Evolutionary conservation across 2,113 vertebrate genomes (phyloP), one percentile per base, ranked within the genome.

Genomic region (Leucoraja erinaceus): DNA sequence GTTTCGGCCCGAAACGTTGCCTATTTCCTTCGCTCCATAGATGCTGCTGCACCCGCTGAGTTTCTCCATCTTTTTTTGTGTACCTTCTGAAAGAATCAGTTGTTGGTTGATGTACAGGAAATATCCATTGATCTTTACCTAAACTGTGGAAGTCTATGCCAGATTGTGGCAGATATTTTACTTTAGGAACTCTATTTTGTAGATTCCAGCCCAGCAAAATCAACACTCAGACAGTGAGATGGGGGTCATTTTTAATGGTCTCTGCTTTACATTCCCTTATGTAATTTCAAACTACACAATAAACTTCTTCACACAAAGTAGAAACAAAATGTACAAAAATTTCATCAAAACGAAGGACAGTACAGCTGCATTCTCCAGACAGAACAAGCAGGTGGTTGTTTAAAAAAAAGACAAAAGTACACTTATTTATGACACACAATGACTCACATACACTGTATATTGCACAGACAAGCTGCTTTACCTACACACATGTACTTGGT

Each of bases 211-310:
- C 31, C 90, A 91, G 90, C 90, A 91, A 91, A 74, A 72, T 33
- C 90, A 72, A 72, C 90, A 72, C 38, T 11, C 28, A 6, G 18
- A 28, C 90, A 91, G 33, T 91, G 68, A 54, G 20, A 72, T 91
- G 72, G 47, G 68, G 70, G 90, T 47, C 20, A 25, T 91, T 74
- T 91, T 91, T 91, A 91, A 91, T 91, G 90, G 68, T 72, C 68
- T 91, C 90, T 91, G 90, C 66, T 91, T 91, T 91, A 72, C 90
- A 91, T 91, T 91, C 90, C 90, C 90, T 91, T 91, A 91, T 91
- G 90, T 91, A 33, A 74, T 91, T 91, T 91, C 68, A 91, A 91
- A 91, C 90, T 47, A 91, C 90, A 91, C 90, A 91, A 74, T 38
- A 91, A 72, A 91, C 68, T 38, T 91, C 72, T 91, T 90, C 86